These are phyloP conservation scores for Oreocharis arfaki DNA, from an alignment of 2,113 vertebrate genomes.

Conservation along the genomic window DNA sequence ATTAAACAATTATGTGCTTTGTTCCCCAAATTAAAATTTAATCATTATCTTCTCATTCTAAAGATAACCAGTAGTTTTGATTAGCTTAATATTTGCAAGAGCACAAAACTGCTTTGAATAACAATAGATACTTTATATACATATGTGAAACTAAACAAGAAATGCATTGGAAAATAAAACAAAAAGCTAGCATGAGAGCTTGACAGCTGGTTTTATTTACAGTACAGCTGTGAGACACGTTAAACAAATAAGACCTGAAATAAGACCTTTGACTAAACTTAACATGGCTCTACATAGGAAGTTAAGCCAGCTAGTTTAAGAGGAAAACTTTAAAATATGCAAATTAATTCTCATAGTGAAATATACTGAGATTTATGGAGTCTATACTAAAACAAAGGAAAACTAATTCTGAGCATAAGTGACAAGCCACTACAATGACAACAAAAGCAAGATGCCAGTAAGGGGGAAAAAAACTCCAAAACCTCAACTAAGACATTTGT, in stretches of 20 bases:
- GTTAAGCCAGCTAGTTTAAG: background rate
- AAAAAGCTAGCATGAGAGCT: background rate
- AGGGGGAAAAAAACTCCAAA: background rate
- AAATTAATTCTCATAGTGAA: background rate
- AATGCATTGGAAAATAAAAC: background rate
- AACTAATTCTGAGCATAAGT: background rate
- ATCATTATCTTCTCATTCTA: background rate
- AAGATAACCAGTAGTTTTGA: background rate
- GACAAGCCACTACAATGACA: background rate
- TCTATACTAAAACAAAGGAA: background rate
- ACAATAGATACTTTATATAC: background rate
- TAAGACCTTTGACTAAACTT: background rate
- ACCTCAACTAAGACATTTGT: background rate
- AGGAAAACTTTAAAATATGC: background rate
- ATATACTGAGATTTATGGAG: background rate
- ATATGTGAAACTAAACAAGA: background rate
- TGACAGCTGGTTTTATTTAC: background rate
- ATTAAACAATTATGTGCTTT: background rate
- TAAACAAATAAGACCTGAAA: background rate
- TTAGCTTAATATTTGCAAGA: background rate
- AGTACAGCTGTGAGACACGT: background rate
- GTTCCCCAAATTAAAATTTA: background rate
- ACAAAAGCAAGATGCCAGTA: background rate
- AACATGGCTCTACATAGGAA: background rate
- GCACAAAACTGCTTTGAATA: background rate